phyloP scores from a whole-genome alignment of 2,113 vertebrate species.

The Sisor rabdophorus region DNA sequence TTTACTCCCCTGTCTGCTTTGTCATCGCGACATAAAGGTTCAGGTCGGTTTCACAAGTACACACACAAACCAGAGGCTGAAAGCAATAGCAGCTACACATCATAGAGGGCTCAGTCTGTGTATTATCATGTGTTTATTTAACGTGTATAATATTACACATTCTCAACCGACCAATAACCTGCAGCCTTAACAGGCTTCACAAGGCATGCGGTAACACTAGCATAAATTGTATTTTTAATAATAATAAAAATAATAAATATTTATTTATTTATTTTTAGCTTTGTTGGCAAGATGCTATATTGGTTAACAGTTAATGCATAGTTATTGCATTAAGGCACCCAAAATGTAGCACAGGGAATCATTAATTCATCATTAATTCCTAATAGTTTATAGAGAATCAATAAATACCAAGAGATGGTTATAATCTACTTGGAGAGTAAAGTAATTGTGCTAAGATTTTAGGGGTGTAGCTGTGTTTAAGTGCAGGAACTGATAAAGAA shows the following conservation, averaged over 20 bases:
- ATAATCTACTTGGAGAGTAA: too few species aligned
- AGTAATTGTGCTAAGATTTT: background rate
- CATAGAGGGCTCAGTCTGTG: background rate
- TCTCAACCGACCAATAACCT: background rate
- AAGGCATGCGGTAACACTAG: background rate
- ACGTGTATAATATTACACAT: background rate
- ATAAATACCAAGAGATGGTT: background rate
- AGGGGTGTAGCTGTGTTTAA: background rate
- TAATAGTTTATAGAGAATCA: background rate
- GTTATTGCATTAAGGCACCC: background rate
- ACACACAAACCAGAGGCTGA: conserved; percentile 14
- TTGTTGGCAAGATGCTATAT: background rate
- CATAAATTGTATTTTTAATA: background rate
- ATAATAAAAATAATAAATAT: too few species aligned
- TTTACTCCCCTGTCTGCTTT: background rate
- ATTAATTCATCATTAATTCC: background rate
- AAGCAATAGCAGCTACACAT: conserved; percentile 23
- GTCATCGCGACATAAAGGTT: conserved; percentile 23
- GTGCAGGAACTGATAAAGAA: too few species aligned
- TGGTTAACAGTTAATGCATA: background rate
- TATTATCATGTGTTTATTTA: conserved; percentile 9
- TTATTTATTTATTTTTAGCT: too few species aligned
- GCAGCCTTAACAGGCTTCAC: background rate
- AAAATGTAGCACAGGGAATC: background rate
- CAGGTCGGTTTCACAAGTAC: conserved; percentile 8